Conservation (phyloP, 2,113 vertebrate species). For the Tiliqua scincoides region DNA sequence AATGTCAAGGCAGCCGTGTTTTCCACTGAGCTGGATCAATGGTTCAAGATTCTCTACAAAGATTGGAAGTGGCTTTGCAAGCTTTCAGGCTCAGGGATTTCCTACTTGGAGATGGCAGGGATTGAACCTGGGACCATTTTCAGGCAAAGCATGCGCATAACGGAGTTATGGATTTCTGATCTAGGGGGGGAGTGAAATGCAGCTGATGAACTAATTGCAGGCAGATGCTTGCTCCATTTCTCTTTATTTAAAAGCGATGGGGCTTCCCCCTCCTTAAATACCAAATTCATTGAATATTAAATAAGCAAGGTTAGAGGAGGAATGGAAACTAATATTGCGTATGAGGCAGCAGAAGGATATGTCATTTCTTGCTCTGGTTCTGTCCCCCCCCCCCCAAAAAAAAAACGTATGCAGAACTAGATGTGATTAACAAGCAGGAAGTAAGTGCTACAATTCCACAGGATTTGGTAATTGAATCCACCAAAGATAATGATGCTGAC, state of each 20-base stretch:
- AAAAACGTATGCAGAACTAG: constrained; percentile 40
- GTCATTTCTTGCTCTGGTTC: constrained; percentile 54
- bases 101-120: too few species aligned
- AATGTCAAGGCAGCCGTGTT: too few species aligned
- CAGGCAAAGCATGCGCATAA: too few species aligned
- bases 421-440: constrained; percentile 66
- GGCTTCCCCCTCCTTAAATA: neutral
- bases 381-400: constrained; percentile 24
- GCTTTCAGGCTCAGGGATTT: too few species aligned
- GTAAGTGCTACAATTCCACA: constrained; percentile 50
- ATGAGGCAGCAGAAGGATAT: constrained; percentile 58
- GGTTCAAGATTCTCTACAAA: too few species aligned
- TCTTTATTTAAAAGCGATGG: constrained; percentile 44
- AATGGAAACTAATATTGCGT: constrained; percentile 49
- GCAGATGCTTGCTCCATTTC: constrained; percentile 56
- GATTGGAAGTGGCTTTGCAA: too few species aligned
- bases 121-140: too few species aligned
- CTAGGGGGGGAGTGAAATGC: constrained; percentile 55
- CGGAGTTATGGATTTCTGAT: neutral
- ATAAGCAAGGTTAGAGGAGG: constrained; percentile 56
- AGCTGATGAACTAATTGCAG: constrained; percentile 56
- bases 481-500: constrained; percentile 73
- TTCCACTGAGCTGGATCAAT: too few species aligned
- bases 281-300: constrained; percentile 8
- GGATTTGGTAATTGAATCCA: constrained; percentile 68